Conservation (phyloP, 2,888 invertebrate species). For the Pseudeuparius sepicola region DNA sequence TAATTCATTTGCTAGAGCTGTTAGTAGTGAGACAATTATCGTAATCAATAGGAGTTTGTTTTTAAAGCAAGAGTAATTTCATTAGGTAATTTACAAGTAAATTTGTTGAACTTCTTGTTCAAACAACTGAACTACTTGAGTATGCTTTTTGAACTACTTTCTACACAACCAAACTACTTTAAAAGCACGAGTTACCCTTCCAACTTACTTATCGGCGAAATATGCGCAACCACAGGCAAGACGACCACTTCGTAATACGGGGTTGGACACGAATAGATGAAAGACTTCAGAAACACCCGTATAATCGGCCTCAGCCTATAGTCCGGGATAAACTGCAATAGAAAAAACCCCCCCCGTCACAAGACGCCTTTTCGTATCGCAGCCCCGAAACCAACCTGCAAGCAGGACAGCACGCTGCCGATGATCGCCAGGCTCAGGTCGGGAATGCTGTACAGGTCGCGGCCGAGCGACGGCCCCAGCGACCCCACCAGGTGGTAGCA, state of each 20-base stretch:
- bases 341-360: too few species aligned
- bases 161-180: too few species aligned
- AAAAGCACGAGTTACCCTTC: too few species aligned
- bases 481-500: conserved; percentile 74
- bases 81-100: too few species aligned
- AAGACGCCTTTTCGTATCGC: too few species aligned
- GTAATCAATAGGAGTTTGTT: too few species aligned
- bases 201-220: conserved; percentile 70
- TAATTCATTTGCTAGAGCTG: too few species aligned
- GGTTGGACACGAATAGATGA: conserved; percentile 76
- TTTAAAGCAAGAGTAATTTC: too few species aligned
- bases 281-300: conserved; percentile 75
- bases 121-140: too few species aligned
- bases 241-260: conserved; percentile 67
- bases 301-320: conserved; percentile 75
- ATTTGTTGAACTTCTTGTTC: too few species aligned
- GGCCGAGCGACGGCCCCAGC: conserved; percentile 68
- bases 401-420: conserved; percentile 58
- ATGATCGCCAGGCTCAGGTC: conserved; percentile 66
- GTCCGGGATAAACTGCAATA: conserved; percentile 63
- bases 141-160: too few species aligned
- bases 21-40: too few species aligned
- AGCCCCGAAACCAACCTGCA: conserved; percentile 42
- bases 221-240: conserved; percentile 66
- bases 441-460: conserved; percentile 73